Conservation (phyloP, 2,888 invertebrate species). For the Mayetiola destructor region DNA sequence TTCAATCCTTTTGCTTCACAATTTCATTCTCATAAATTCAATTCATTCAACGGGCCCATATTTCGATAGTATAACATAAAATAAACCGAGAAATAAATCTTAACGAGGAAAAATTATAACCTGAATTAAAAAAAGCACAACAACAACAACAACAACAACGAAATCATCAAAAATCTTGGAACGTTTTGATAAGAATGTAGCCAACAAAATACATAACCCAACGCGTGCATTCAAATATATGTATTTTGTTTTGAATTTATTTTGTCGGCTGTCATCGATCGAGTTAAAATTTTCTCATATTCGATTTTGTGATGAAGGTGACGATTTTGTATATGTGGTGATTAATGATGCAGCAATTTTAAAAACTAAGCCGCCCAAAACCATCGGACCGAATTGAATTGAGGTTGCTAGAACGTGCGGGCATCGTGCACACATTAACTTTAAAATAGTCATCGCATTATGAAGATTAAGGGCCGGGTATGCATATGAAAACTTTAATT, state of each 20-base stretch:
- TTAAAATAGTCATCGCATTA: too few species aligned
- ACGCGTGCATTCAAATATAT: background rate
- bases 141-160: constrained; percentile 6
- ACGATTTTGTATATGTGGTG: constrained; percentile 3
- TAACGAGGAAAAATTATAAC: background rate
- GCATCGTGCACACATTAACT: background rate
- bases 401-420: background rate
- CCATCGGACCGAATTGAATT: background rate
- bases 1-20: background rate
- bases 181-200: background rate
- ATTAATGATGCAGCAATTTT: constrained; percentile 5
- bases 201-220: background rate
- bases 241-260: background rate
- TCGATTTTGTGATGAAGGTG: background rate
- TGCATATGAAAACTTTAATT: background rate
- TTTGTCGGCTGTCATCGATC: background rate
- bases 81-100: background rate
- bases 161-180: constrained; percentile 9
- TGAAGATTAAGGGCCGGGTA: background rate
- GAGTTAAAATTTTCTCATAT: background rate
- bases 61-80: background rate
- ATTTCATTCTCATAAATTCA: too few species aligned
- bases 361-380: background rate
- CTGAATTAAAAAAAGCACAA: background rate
- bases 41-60: background rate